Percentiles rank a stretch among this genome's conserved stretches.
These are phyloP conservation scores for Plumapathes pennacea DNA, from an alignment of 92 coral and sea anemone genomes.

Conservation along the genomic window DNA sequence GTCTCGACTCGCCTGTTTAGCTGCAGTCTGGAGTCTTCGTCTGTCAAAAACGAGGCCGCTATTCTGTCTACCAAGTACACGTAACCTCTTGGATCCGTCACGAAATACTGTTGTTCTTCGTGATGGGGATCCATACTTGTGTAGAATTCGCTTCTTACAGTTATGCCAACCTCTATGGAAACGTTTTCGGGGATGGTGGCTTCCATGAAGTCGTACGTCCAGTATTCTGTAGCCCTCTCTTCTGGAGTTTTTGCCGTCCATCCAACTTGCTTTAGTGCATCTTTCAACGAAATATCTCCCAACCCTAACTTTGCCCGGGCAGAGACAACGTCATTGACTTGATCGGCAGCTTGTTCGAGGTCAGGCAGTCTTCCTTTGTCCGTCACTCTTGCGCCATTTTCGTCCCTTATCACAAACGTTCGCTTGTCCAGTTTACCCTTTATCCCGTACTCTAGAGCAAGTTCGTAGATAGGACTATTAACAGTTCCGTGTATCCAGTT, in stretches of 20 bases:
- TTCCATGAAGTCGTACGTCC: slow-evolving; percentile 42
- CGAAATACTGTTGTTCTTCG: slow-evolving; percentile 40
- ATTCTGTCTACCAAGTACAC: slow-evolving; percentile 37
- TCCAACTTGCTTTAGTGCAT: slow-evolving; percentile 43
- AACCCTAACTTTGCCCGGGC: slow-evolving; percentile 20
- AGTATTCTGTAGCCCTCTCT: slow-evolving; percentile 36
- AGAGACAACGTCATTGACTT: slow-evolving; percentile 12
- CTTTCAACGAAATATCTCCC: slow-evolving; percentile 50
- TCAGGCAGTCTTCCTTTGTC: slow-evolving; percentile 6
- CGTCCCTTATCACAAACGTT: slow-evolving; percentile 34
- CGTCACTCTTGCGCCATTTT: slow-evolving; percentile 40
- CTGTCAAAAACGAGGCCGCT: slow-evolving; percentile 42
- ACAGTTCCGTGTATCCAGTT: slow-evolving; percentile 62
- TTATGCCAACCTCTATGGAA: no score
- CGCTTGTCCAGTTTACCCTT: slow-evolving; percentile 25
- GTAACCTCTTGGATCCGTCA: slow-evolving; percentile 54
- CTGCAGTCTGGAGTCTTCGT: slow-evolving; percentile 38
- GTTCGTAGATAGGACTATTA: slow-evolving; percentile 46
- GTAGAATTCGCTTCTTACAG: slow-evolving; percentile 23
- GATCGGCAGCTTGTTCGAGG: slow-evolving; percentile 6
- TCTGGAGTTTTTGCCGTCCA: slow-evolving; percentile 48
- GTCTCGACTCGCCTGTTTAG: slow-evolving; percentile 40
- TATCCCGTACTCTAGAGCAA: slow-evolving; percentile 47
- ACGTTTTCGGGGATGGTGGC: slow-evolving; percentile 48
- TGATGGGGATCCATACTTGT: slow-evolving; percentile 28